Base-by-base conservation (phyloP, 2,888 invertebrate genomes). In the Campoletis raptor region DNA sequence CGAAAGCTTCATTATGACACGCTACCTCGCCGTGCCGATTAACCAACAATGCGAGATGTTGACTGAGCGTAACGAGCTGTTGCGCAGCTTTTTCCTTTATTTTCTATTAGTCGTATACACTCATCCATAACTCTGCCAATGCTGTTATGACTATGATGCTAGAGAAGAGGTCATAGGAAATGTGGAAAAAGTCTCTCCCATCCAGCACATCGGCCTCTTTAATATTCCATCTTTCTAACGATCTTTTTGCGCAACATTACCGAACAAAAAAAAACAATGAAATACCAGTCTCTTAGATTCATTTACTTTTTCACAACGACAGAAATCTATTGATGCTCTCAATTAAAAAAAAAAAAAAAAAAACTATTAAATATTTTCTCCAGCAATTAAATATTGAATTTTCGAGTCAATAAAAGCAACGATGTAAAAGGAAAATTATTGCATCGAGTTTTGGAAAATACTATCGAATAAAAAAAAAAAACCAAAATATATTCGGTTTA, bases 161-260 rank as follows among this genome's bases (percentile, higher is more conserved):
- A 67, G 52, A 67, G 52, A 73, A 73, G 77, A 88, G 85, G 82
- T 84, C 87, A 61, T 74, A 84, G 82, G 82, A 85, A 85, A 78
- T 82, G 82, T 74, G 81, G 69, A 85, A 87, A 86, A 85, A 83
- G 24, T 82, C 64, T 83, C 81, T n/a, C 70, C 66, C 48, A 64
- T 48, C 78, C 48, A 54, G 79, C 81, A 86, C 78, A 12, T 24
- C 61, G 73, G 81, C 73, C 86, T 74, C 74, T 73, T 86, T 66
- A 78, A 64, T 83, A 64, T 81, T 81, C 52, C 54, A 78, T 86
- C 84, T 74, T 81, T 84, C 83, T 10, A 24, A 52, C 61, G 52
- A 86, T 86, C 84, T 84, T 57, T 42, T 74, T 69, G 45, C 84
- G 81, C 74, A 86, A 86, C 79, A 52, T 40, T 37, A 66, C 73